Evolutionary conservation across 2,888 invertebrate species (phyloP).

Genomic region (Aleiodes alternator): DNA sequence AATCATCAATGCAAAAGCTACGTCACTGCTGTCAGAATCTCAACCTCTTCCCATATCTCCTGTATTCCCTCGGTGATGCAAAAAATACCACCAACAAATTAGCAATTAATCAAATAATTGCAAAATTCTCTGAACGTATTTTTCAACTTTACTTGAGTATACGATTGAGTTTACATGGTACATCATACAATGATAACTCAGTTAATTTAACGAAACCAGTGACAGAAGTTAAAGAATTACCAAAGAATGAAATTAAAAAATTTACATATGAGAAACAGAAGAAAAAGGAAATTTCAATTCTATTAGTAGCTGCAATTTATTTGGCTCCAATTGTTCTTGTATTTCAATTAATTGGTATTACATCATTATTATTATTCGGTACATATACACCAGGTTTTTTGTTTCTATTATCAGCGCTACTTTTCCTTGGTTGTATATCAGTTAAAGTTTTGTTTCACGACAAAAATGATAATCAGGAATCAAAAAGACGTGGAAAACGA

Average conservation of each 20-base stretch:
- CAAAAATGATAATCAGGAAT: conserved; percentile 48
- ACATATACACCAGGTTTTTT: conserved; percentile 71
- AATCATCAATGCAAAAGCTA: conserved; percentile 71
- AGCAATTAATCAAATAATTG: conserved; percentile 59
- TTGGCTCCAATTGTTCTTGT: conserved; percentile 65
- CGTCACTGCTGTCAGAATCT: conserved; percentile 74
- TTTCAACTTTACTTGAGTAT: conserved; percentile 63
- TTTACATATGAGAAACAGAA: conserved; percentile 55
- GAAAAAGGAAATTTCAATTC: conserved; percentile 59
- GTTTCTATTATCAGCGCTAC: conserved; percentile 67
- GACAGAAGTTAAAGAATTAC: conserved; percentile 8
- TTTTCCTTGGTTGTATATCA: conserved; percentile 68
- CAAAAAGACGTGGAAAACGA: conserved; percentile 61
- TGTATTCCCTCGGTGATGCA: conserved; percentile 70
- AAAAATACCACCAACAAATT: conserved; percentile 57
- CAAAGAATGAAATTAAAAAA: conserved; percentile 27
- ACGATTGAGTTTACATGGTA: conserved; percentile 45
- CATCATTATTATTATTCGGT: conserved; percentile 63
- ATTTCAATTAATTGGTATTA: conserved; percentile 64
- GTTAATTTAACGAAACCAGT: not conserved
- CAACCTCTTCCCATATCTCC: conserved; percentile 71
- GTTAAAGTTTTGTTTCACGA: conserved; percentile 67
- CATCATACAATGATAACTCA: not conserved
- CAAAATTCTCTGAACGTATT: conserved; percentile 60
- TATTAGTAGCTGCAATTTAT: conserved; percentile 65